Evolutionary conservation across 1,140 invertebrate genomes (phyloP).

Genomic region (Coenobita brevimanus): DNA sequence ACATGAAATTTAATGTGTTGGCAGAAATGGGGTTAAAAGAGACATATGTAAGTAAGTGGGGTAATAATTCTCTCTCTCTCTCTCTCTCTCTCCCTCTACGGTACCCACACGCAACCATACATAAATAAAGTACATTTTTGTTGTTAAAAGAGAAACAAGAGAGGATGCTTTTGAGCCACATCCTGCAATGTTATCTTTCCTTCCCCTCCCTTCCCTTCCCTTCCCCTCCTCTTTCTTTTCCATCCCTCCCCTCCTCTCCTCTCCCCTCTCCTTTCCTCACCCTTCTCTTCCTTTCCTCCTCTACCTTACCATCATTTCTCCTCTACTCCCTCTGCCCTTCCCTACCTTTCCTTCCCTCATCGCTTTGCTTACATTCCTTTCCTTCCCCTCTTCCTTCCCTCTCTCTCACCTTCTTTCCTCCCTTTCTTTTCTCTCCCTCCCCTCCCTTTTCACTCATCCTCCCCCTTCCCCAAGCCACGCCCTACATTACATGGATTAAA

Average conservation of each 20-base stretch:
- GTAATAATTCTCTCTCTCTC: conserved; percentile 24
- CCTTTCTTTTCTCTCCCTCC: neutral
- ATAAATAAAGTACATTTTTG: neutral
- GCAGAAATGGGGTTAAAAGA: no score
- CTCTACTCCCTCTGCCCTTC: no score
- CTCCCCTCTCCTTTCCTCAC: no score
- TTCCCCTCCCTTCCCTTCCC: neutral
- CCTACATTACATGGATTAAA: neutral
- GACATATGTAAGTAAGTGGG: no score
- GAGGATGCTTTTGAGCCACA: no score
- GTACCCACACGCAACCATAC: neutral
- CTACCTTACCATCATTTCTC: no score
- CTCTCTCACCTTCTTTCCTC: neutral
- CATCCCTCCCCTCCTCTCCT: no score
- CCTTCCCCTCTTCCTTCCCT: neutral
- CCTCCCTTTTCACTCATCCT: neutral
- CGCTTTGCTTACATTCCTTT: neutral
- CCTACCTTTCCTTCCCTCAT: neutral
- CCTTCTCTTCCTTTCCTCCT: no score
- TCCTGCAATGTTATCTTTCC: neutral
- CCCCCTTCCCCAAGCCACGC: neutral
- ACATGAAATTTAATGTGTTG: no score
- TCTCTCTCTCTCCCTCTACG: neutral
- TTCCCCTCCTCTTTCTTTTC: conserved; percentile 1
- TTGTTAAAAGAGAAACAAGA: no score